Percentiles rank a stretch among this genome's conserved stretches.
phyloP scores from a whole-genome alignment of 2,888 invertebrate genomes.

The Metalampra italica region DNA sequence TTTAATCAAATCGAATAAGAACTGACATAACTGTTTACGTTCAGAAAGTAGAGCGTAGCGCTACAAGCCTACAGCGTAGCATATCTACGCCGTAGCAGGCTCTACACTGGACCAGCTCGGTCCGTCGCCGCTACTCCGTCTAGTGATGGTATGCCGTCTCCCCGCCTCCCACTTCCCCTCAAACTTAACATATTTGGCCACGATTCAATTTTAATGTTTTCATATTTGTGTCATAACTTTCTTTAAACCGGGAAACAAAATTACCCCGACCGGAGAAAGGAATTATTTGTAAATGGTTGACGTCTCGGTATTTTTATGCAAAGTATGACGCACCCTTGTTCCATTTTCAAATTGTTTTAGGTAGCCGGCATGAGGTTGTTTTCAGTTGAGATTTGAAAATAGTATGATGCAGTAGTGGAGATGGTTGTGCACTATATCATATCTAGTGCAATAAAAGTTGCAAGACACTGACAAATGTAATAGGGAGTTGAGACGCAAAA shows the following conservation, averaged over 20 bases:
- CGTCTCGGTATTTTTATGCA: constrained; percentile 70
- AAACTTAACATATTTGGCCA: constrained; percentile 70
- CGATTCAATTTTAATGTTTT: constrained; percentile 73
- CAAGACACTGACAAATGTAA: constrained; percentile 71
- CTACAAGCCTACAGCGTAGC: constrained; percentile 19
- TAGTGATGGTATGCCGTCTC: constrained; percentile 54
- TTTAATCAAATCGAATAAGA: too few species aligned
- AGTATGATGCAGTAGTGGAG: constrained; percentile 37
- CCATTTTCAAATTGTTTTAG: constrained; percentile 69
- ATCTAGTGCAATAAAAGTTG: constrained; percentile 69
- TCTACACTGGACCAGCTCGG: constrained; percentile 13
- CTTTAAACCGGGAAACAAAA: constrained; percentile 64
- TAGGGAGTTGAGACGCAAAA: constrained; percentile 48
- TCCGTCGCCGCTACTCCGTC: constrained; percentile 23
- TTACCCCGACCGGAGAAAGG: constrained; percentile 54
- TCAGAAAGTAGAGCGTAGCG: constrained; percentile 13
- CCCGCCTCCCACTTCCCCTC: constrained; percentile 47
- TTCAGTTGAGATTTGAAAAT: constrained; percentile 45
- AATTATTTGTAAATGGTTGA: constrained; percentile 74
- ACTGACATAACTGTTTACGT: constrained; percentile 2
- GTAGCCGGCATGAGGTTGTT: constrained; percentile 55
- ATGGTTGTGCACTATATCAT: constrained; percentile 56
- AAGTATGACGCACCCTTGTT: constrained; percentile 56
- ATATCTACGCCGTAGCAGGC: constrained; percentile 19
- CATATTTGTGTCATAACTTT: constrained; percentile 72